A percentile compares a stretch with the other conserved stretches of the same genome.
phyloP scores from a whole-genome alignment of 2,888 invertebrate genomes.

The Coremacera marginata region DNA sequence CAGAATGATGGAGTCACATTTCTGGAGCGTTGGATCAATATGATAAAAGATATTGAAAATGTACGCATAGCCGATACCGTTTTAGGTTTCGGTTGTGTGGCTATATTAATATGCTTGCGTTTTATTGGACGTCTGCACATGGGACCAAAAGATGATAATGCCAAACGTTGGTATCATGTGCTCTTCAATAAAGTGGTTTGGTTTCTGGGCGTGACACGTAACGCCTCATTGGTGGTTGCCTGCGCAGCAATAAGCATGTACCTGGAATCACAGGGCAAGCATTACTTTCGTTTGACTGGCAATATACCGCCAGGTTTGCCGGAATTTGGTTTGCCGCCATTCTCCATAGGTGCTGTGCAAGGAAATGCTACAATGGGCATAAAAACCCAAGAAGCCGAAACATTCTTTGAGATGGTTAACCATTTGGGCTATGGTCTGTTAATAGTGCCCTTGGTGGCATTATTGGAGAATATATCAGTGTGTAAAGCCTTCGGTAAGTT shows the following conservation, averaged over 20 bases:
- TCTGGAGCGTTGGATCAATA: conserved; percentile 81
- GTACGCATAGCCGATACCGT: conserved; percentile 80
- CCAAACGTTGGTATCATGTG: conserved; percentile 67
- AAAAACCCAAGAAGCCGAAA: conserved; percentile 52
- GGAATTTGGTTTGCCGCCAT: conserved; percentile 74
- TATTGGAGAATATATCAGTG: conserved; percentile 89
- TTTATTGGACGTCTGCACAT: conserved; percentile 76
- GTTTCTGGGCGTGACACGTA: conserved; percentile 82
- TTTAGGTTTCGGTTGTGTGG: conserved; percentile 81
- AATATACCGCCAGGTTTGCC: conserved; percentile 83
- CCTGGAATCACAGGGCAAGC: conserved; percentile 72
- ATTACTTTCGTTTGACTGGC: conserved; percentile 76
- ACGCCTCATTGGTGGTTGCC: conserved; percentile 82
- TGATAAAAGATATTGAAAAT: conserved; percentile 76
- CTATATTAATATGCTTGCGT: conserved; percentile 79
- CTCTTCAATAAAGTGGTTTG: conserved; percentile 77
- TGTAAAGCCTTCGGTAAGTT: conserved; percentile 59
- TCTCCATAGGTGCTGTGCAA: conserved; percentile 71
- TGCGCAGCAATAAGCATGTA: conserved; percentile 77
- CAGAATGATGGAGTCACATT: conserved; percentile 80
- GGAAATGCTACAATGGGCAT: conserved; percentile 58
- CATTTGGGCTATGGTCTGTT: conserved; percentile 86
- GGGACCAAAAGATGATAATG: conserved; percentile 47
- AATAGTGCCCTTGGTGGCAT: conserved; percentile 86
- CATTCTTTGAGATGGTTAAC: conserved; percentile 79